Evolutionary conservation across 2,797 vertebrate genomes (phyloP), one percentile per base, ranked within the genome.

Genomic region (Cetoscarus ocellatus): DNA sequence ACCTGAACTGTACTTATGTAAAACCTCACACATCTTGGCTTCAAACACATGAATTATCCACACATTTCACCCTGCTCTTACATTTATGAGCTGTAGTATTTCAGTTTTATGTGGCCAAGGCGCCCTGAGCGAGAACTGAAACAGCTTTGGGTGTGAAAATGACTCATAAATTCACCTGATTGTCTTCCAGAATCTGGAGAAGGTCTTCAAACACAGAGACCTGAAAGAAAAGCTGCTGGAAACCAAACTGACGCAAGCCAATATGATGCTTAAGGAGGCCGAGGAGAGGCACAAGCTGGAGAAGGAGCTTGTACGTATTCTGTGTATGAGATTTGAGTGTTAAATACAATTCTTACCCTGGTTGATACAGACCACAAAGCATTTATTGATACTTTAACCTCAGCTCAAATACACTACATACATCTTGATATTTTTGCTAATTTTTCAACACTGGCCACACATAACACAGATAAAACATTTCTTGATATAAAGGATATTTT

Each of bases 161-260:
- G 6, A 39, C 58, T 83, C 65, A 44, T 85, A 87, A 83, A 85
- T 80, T 38, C 74, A n/a, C 36, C 51, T 3, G 51, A 49, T 61
- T 77, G 47, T 77, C 39, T 72, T 84, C 39, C 89, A 95, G 98
- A 98, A 99, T 91, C 94, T 99, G 86, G 97, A 99, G 81, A 99
- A 99, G 91, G 97, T 99, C 78, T 99, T 99, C 93, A 98, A 99
- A 79, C 98, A 99, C 90, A 91, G 96, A 93, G 98, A 99, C 85
- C 94, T 99, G 87, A 97, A 99, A 62, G 98, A 99, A 91, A 97
- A 99, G 90, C 92, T 99, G 82, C 93, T 98, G 90, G 98, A 99
- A 76, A 97, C 97, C 66, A 98, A 99, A 85, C 93, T 99, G 6
- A 85, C 95, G 17, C 96, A 99, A 81, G 97, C 97, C 0, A 97